These are phyloP conservation scores for Tanytarsus gracilentus DNA, from an alignment of 2,888 invertebrate genomes.

Conservation along the genomic window DNA sequence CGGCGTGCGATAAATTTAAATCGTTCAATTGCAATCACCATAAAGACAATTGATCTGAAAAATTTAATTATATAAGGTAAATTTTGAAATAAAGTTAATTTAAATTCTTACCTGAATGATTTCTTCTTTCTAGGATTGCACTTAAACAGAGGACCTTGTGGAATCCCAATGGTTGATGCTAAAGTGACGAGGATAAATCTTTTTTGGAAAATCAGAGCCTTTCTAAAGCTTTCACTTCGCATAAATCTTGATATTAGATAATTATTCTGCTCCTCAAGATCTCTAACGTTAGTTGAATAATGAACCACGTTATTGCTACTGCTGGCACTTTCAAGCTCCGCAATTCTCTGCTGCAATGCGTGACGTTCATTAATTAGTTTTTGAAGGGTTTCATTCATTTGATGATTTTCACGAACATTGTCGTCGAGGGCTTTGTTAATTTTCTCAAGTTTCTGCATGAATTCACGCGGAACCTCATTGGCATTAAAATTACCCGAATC, in stretches of 20 bases:
- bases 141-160: neutral
- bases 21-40: constrained; percentile 51
- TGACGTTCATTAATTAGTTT: constrained; percentile 45
- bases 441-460: constrained; percentile 45
- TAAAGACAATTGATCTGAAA: constrained; percentile 48
- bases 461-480: constrained; percentile 39
- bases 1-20: constrained; percentile 57
- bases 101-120: constrained; percentile 39
- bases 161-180: constrained; percentile 35
- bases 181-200: constrained; percentile 66
- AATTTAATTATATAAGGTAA: constrained; percentile 34
- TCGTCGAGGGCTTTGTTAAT: constrained; percentile 45
- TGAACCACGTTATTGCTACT: constrained; percentile 29
- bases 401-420: constrained; percentile 47
- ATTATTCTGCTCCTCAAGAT: constrained; percentile 43
- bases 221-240: constrained; percentile 74
- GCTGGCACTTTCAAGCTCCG: constrained; percentile 43
- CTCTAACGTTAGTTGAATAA: constrained; percentile 30
- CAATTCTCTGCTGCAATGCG: constrained; percentile 44
- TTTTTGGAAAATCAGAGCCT: constrained; percentile 85
- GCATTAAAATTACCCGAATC: constrained; percentile 37
- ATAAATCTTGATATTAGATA: constrained; percentile 60
- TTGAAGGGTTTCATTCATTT: constrained; percentile 45
- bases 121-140: constrained; percentile 33
- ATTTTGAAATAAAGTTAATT: constrained; percentile 31